phyloP scores from a whole-genome alignment of 64 coral and sea anemone species.

The Montipora cactus region DNA sequence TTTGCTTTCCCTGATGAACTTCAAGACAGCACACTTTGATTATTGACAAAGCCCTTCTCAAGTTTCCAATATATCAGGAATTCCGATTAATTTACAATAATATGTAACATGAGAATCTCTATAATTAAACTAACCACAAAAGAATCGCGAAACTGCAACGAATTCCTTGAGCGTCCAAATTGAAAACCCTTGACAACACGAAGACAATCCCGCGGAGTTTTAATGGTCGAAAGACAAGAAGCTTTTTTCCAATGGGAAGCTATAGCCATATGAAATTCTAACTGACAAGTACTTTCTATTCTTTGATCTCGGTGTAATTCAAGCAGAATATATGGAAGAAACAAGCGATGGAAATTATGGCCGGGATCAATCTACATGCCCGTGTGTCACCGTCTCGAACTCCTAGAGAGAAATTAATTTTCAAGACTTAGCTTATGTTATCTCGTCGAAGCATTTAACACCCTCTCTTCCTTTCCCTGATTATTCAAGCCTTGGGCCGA shows the following conservation, averaged over 20 bases:
- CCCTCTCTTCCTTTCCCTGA: background rate
- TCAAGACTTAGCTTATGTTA: background rate
- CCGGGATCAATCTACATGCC: no score
- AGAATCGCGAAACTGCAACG: background rate
- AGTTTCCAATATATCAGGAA: no score
- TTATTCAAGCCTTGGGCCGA: background rate
- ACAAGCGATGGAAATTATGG: no score
- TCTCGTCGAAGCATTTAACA: background rate
- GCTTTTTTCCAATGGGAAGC: no score
- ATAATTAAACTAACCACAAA: background rate
- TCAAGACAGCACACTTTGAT: no score
- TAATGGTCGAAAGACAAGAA: no score
- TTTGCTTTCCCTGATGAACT: no score
- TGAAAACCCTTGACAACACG: conserved; percentile 22
- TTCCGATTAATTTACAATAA: background rate
- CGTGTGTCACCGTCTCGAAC: background rate
- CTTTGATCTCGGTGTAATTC: background rate
- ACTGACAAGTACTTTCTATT: background rate
- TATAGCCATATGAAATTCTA: background rate
- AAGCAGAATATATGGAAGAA: no score
- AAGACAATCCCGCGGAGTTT: background rate
- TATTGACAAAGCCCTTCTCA: no score
- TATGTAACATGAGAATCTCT: background rate
- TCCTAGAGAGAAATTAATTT: background rate
- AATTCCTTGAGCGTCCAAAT: conserved; percentile 15